These are phyloP conservation scores for Sus cebifrons DNA, from an alignment of 2,797 vertebrate genomes.

Conservation along the genomic window DNA sequence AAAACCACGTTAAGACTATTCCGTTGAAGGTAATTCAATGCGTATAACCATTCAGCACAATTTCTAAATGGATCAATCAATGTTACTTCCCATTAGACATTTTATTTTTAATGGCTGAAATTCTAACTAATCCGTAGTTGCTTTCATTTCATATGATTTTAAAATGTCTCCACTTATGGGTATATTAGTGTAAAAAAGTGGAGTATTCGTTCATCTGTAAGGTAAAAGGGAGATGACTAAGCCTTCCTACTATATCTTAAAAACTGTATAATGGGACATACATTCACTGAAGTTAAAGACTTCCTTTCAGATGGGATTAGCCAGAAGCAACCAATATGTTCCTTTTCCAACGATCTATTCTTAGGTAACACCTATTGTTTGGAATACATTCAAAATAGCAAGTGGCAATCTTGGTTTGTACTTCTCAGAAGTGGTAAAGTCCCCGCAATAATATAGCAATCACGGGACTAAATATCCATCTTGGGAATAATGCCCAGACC, in stretches of 20 bases:
- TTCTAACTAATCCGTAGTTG: neutral
- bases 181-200: neutral
- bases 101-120: conserved; percentile 49
- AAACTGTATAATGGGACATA: neutral
- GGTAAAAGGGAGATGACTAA: conserved; percentile 46
- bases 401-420: conserved; percentile 66
- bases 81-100: neutral
- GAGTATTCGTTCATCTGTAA: neutral
- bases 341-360: conserved; percentile 65
- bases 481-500: conserved; percentile 72
- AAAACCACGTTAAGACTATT: neutral
- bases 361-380: conserved; percentile 53
- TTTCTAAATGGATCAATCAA: conserved; percentile 53
- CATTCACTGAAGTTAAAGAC: neutral
- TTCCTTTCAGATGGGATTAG: conserved; percentile 55
- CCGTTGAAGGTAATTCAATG: neutral
- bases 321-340: conserved; percentile 46
- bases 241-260: neutral
- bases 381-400: conserved; percentile 52
- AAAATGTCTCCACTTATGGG: neutral
- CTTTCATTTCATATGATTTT: conserved; percentile 36
- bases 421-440: conserved; percentile 80
- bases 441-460: conserved; percentile 72
- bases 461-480: conserved; percentile 47
- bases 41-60: neutral